Evolutionary conservation across 2,888 invertebrate genomes (phyloP), one percentile per base, ranked within the genome.

Genomic region (Drosophila ezoana): DNA sequence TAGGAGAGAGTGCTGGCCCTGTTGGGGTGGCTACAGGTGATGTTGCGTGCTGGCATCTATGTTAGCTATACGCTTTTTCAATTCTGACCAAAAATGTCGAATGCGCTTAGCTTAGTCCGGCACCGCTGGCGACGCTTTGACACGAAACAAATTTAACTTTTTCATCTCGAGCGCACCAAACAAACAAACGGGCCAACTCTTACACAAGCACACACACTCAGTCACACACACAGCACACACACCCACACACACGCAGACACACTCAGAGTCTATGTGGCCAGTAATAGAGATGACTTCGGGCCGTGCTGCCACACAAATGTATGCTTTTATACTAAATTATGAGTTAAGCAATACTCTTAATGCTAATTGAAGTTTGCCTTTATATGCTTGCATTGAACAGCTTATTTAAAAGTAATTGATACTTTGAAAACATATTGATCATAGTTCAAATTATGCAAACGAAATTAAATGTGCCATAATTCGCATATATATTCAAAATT

Each of bases 121-220:
- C 60, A 72, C 86, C 79, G 54, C 59, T 68, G 81, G 79, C 86
- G 70, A 73, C 73, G 88, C 88, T 87, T 87, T 86, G 86, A 87
- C 88, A 87, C 83, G 86, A 87, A 87, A 87, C 88, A 87, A 87
- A 87, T 87, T 87, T 86, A 87, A 83, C 86, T 87, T 87, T 83
- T 87, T 81, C 88, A 85, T 89, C 87, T 82, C 77, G 63, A 85
- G 71, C 65, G 82, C 79, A 69, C 81, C 60, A 71, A 44, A 52
- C 56, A 52, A 32, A 62, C 43, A 61, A 6, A 43, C 56, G 47
- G 11, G 47, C 54, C 28, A 18, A 53, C 48, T 41, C 43, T 43
- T 61, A 52, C 41, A 37, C 28, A 28, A 45, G 59, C 45, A 16
- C 65, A 72, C 62, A 41, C 32, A 23, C 41, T 20, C 49, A 37